Percentiles rank a stretch among this genome's conserved stretches.
Conservation (phyloP, 1,140 invertebrate genomes). For the Zelostemma sp. region DNA sequence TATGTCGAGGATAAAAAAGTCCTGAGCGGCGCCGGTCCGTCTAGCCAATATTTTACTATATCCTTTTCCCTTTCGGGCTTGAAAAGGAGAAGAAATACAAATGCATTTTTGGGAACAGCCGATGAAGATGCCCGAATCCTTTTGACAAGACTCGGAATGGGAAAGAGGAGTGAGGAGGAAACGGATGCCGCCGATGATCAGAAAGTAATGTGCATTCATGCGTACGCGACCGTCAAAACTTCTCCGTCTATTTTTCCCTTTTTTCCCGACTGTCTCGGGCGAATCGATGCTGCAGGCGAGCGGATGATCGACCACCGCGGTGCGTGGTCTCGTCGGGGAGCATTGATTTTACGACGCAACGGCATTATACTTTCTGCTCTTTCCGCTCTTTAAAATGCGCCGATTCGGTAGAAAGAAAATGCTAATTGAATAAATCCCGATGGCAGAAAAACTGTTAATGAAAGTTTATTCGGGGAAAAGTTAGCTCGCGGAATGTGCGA, state of each 20-base stretch:
- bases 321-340: constrained; percentile 7
- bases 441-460: too few relatives aligned
- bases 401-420: constrained; percentile 24
- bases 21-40: constrained; percentile 13
- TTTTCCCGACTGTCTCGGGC: constrained; percentile 21
- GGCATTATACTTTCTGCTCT: neutral
- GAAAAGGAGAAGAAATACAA: constrained; percentile 25
- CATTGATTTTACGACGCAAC: constrained; percentile 32
- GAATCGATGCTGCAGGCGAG: constrained; percentile 29
- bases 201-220: constrained; percentile 34
- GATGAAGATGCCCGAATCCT: constrained; percentile 29
- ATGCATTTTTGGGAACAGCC: constrained; percentile 23
- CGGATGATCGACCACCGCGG: constrained; percentile 34
- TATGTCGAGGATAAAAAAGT: constrained; percentile 17
- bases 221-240: constrained; percentile 36
- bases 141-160: constrained; percentile 14
- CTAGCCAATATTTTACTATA: constrained; percentile 38
- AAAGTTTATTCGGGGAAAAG: too few relatives aligned
- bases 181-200: constrained; percentile 27
- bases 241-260: constrained; percentile 24
- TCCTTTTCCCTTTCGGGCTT: constrained; percentile 16
- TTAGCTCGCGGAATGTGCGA: too few relatives aligned
- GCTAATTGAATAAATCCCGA: constrained; percentile 35
- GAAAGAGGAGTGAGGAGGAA: constrained; percentile 17
- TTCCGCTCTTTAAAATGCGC: constrained; percentile 20